Evolutionary conservation across 2,113 vertebrate genomes (phyloP).

Genomic region (Rhea americana): DNA sequence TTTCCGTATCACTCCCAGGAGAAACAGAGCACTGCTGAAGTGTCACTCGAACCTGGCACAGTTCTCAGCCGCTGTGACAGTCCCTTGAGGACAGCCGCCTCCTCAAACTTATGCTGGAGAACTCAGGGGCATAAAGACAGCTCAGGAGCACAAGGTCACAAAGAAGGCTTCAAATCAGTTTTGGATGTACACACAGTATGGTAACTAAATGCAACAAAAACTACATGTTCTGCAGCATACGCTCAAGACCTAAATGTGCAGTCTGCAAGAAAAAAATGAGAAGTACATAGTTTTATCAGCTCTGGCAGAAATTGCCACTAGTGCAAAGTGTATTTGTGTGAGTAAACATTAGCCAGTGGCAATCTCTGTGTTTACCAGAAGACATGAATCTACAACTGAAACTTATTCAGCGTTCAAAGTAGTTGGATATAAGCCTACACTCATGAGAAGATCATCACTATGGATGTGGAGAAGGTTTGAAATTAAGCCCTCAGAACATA

Average conservation of each 20-base stretch:
- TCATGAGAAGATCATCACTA: neutral
- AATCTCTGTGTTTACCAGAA: neutral
- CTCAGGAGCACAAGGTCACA: neutral
- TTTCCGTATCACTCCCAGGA: neutral
- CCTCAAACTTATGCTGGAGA: neutral
- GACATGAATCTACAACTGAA: neutral
- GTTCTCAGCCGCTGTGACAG: neutral
- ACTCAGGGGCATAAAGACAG: neutral
- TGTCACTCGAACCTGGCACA: neutral
- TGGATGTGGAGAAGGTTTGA: neutral
- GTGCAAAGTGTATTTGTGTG: neutral
- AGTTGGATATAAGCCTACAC: neutral
- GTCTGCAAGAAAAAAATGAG: neutral
- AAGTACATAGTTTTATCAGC: neutral
- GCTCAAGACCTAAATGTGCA: neutral
- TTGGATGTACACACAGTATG: neutral
- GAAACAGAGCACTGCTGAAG: neutral
- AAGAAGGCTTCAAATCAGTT: neutral
- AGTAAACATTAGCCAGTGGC: neutral
- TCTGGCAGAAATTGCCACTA: neutral
- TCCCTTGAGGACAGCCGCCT: neutral
- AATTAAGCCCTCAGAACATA: neutral
- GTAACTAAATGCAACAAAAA: neutral
- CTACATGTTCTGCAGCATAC: fast-evolving
- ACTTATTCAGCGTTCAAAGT: neutral